Conservation (phyloP, 1,140 invertebrate genomes). For the Plutomurus gul region DNA sequence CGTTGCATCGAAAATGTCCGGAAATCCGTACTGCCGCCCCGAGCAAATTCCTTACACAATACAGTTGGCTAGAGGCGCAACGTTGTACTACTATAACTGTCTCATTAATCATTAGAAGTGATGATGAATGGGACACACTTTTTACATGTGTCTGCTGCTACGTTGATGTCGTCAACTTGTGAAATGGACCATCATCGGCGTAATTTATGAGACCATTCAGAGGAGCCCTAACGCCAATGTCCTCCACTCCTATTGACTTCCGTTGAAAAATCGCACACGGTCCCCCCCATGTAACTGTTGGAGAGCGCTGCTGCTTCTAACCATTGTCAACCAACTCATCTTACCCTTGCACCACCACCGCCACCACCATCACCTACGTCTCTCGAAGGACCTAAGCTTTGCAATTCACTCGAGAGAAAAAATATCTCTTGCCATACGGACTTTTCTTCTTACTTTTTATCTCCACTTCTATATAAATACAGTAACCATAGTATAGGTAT, state of each 20-base stretch:
- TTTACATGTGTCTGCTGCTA: slow-evolving; percentile 35
- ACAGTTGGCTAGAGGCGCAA: neutral
- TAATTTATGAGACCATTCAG: slow-evolving; percentile 43
- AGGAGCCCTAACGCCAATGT: neutral
- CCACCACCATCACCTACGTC: no score
- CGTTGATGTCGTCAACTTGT: slow-evolving; percentile 43
- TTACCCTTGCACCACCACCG: slow-evolving; percentile 9
- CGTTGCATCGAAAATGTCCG: slow-evolving; percentile 20
- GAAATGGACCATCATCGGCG: slow-evolving; percentile 41
- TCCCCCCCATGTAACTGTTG: neutral
- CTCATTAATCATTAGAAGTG: slow-evolving; percentile 43
- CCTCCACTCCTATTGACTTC: slow-evolving; percentile 34
- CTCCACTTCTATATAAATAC: no score
- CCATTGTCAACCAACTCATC: slow-evolving; percentile 14
- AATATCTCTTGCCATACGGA: no score
- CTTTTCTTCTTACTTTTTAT: no score
- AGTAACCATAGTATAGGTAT: no score
- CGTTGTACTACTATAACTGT: slow-evolving; percentile 36
- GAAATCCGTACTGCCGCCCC: slow-evolving; percentile 34
- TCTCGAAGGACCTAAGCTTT: no score
- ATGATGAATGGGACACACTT: slow-evolving; percentile 37
- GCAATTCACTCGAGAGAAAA: no score
- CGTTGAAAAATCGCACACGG: slow-evolving; percentile 37
- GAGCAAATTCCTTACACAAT: slow-evolving; percentile 12
- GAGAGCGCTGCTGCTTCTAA: neutral